Evolutionary conservation across 2,888 invertebrate genomes (phyloP).

Genomic region (Clanis bilineata): DNA sequence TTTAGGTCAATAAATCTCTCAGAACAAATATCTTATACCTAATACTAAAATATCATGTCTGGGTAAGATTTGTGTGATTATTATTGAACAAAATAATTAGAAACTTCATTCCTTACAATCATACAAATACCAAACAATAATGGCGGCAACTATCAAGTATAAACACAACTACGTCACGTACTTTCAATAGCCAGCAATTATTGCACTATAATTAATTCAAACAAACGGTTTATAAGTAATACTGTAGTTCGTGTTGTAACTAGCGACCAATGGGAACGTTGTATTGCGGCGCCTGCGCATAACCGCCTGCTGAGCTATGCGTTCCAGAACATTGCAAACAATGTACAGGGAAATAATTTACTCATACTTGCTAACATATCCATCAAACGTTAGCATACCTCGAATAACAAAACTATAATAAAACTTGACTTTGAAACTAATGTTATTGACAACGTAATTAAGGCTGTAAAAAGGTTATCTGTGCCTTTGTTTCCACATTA

Average conservation of each 20-base stretch:
- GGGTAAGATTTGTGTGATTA: not conserved
- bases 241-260: conserved; percentile 73
- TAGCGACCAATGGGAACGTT: conserved; percentile 68
- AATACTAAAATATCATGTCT: not conserved
- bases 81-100: not conserved
- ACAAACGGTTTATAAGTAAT: conserved; percentile 54
- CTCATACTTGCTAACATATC: conserved; percentile 16
- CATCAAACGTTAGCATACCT: conserved; percentile 16
- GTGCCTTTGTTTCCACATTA: not conserved
- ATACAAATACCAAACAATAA: not conserved
- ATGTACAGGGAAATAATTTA: conserved; percentile 37
- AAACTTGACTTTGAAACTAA: not conserved
- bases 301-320: conserved; percentile 69
- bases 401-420: not conserved
- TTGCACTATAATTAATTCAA: conserved; percentile 69
- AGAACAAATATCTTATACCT: not conserved
- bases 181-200: conserved; percentile 52
- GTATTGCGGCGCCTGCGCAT: conserved; percentile 73
- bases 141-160: not conserved
- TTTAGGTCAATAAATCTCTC: not conserved
- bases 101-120: not conserved
- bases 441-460: not conserved
- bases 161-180: conserved; percentile 46
- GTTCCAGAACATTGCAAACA: conserved; percentile 46
- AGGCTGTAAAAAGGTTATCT: not conserved